Evolutionary conservation across 2,888 invertebrate genomes (phyloP).

Genomic region (Philonicus albiceps): DNA sequence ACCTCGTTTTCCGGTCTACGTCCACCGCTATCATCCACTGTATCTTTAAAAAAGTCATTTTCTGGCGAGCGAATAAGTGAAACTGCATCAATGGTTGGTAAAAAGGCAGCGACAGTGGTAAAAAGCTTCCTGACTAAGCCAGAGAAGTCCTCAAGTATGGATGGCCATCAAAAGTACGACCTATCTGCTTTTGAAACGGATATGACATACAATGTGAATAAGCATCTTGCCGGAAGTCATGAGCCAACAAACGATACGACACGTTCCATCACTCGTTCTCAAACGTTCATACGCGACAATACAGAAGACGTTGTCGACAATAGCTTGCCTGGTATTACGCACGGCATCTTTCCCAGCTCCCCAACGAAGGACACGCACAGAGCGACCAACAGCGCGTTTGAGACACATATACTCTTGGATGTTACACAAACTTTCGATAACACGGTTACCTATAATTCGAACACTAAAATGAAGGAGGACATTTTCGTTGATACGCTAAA

Average conservation of each 20-base stretch:
- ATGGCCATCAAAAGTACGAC: conserved; percentile 3
- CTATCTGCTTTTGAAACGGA: conserved; percentile 51
- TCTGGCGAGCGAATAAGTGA: conserved; percentile 58
- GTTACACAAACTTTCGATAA: not conserved
- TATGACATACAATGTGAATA: conserved; percentile 48
- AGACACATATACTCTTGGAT: conserved; percentile 25
- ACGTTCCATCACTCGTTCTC: conserved; percentile 55
- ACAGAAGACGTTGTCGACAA: conserved; percentile 50
- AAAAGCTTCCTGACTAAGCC: conserved; percentile 55
- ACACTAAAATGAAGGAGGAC: not conserved
- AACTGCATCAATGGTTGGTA: conserved; percentile 56
- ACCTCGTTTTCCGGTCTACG: conserved; percentile 53
- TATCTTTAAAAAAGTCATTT: conserved; percentile 55
- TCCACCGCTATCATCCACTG: conserved; percentile 49
- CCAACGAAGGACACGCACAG: not conserved
- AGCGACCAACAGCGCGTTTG: not conserved
- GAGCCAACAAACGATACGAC: not conserved
- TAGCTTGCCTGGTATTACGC: conserved; percentile 37
- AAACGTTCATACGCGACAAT: conserved; percentile 59
- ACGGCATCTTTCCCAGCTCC: conserved; percentile 7
- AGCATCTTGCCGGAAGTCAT: conserved; percentile 31
- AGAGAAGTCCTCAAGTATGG: conserved; percentile 47
- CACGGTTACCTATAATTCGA: conserved; percentile 4
- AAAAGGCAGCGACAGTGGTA: conserved; percentile 56
- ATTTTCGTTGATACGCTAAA: conserved; percentile 28